phyloP scores from a whole-genome alignment of 2,888 invertebrate genomes.

The Allacma fusca region DNA sequence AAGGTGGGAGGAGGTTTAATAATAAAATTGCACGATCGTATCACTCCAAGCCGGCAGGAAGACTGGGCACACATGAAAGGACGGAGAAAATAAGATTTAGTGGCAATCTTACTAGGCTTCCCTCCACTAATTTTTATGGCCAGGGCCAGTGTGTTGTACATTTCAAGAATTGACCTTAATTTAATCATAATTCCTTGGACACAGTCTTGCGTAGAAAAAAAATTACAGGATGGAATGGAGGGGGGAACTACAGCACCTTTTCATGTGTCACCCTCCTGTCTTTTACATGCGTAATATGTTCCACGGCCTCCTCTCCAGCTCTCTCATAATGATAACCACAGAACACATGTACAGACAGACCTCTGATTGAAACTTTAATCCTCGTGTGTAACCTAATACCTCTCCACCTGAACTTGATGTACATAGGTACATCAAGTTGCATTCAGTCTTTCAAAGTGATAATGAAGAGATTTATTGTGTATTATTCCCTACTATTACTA shows the following conservation, averaged over 20 bases:
- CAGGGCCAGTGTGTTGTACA: background rate
- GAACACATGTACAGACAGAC: too few relatives aligned
- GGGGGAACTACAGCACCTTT: background rate
- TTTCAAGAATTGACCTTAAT: conserved; percentile 41
- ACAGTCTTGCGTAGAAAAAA: conserved; percentile 7
- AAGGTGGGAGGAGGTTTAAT: too few relatives aligned
- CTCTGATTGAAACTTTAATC: background rate
- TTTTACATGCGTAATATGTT: too few relatives aligned
- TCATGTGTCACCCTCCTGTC: too few relatives aligned
- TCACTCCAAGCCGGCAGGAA: background rate
- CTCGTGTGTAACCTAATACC: background rate
- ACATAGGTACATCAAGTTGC: too few relatives aligned
- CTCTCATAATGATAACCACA: too few relatives aligned
- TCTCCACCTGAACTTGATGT: background rate
- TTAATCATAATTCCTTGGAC: conserved; percentile 27
- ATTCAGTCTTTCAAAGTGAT: too few relatives aligned
- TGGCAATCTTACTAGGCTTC: conserved; percentile 6
- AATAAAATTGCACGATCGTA: too few relatives aligned
- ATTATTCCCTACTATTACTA: too few relatives aligned
- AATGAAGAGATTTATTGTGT: too few relatives aligned
- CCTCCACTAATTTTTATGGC: background rate
- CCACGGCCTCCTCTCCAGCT: too few relatives aligned
- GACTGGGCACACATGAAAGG: background rate
- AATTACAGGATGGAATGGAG: background rate
- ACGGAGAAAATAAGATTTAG: conserved; percentile 13